Conservation (phyloP, 1,140 invertebrate genomes). For the Cydia pomonella region DNA sequence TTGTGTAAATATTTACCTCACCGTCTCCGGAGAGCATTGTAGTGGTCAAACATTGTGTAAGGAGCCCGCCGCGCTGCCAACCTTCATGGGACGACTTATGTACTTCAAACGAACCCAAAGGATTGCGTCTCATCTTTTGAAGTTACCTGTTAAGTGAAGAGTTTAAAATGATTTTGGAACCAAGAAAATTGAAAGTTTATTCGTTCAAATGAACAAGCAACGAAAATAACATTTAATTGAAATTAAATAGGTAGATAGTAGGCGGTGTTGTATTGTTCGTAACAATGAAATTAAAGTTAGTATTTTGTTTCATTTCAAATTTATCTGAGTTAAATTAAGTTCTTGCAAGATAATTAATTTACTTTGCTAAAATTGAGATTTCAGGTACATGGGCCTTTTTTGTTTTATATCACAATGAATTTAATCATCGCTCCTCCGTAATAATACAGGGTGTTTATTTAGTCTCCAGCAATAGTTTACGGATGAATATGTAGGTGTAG, state of each 20-base stretch:
- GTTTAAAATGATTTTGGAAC: conserved; percentile 23
- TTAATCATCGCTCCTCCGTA: no score
- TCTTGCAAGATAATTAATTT: neutral
- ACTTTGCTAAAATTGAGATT: no score
- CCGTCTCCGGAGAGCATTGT: conserved; percentile 19
- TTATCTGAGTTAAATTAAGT: neutral
- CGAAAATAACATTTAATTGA: neutral
- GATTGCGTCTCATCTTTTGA: conserved; percentile 16
- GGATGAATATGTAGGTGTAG: no score
- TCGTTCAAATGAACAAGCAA: neutral
- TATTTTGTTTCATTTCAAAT: neutral
- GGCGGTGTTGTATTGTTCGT: neutral
- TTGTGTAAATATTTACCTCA: conserved; percentile 26
- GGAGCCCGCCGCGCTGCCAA: neutral
- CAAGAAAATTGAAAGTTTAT: conserved; percentile 10
- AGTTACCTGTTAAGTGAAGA: conserved; percentile 22
- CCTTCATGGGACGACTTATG: conserved; percentile 2
- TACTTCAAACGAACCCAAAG: conserved; percentile 9
- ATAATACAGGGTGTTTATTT: no score
- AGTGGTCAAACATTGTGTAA: conserved; percentile 19
- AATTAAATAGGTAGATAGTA: neutral
- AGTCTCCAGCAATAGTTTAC: no score
- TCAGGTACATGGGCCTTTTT: no score
- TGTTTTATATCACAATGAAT: no score
- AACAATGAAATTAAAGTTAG: neutral